Base-by-base conservation (phyloP, 2,113 vertebrate species). In the Trematomus loennbergii region DNA sequence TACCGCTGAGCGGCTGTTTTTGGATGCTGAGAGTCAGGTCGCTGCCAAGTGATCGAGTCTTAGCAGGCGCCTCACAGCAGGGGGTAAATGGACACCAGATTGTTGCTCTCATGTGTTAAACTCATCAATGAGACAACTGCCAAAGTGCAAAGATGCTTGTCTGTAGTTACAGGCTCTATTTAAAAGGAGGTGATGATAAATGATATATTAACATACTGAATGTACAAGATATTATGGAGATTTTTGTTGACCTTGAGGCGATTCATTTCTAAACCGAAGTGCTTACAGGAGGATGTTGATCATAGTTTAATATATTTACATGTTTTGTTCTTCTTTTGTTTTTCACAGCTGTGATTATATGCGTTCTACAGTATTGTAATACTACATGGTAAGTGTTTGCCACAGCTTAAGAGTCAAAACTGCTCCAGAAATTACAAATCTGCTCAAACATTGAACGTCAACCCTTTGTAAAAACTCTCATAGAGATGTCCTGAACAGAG, bases 21-120 rank as follows among this genome's bases (percentile, higher is more conserved):
- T 81, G 86, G 82, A 85, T 54, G 78, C 68, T 64, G 76, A 1
- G 53, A n/a, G 72, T 36, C 50, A 5, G 53, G 54, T 48, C 75
- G 60, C 58, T 88, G 82, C 88, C 87, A 87, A 78, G 72, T 49
- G 72, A 83, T 66, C 48, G 75, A 69, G 61, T 70, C 75, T 71
- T 66, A 60, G 72, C 69, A 78, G 80, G 75, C 75, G 62, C 73
- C 73, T 68, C 65, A 78, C 68, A 69, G 53, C 25, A 45, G 77
- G 83, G 71, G 72, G 72, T 84, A 83, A 88, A 89, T 84, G 81
- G 85, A 87, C 55, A 79, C 75, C 86, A 87, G 86, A 81, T 70
- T 89, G 77, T 66, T 49, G 72, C 57, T 59, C 65, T 79, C 71
- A 20, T 61, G 77, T 52, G 12, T 79, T 85, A 72, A 86, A 84